Conservation (phyloP, 2,113 vertebrate species). For the Oxygymnocypris stewartii region DNA sequence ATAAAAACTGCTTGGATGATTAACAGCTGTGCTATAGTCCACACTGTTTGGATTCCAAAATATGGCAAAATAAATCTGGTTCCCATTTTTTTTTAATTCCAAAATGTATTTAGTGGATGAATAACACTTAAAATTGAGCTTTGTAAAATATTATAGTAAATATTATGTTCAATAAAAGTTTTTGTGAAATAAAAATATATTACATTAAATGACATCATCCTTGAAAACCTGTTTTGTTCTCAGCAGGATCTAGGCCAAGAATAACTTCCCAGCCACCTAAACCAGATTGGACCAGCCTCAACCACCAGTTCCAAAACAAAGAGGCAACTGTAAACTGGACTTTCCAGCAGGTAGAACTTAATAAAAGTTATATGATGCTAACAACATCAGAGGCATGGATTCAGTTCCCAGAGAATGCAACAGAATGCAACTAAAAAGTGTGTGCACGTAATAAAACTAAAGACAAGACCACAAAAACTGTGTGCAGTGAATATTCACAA, state of each 20-base stretch:
- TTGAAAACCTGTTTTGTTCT: not conserved
- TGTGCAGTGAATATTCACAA: not conserved
- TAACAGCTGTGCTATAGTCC: not conserved
- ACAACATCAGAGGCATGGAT: not conserved
- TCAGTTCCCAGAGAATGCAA: not conserved
- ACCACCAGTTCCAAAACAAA: not conserved
- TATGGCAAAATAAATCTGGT: not conserved
- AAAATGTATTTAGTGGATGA: not conserved
- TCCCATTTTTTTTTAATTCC: too few relatives aligned
- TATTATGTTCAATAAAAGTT: not conserved
- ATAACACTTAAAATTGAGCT: not conserved
- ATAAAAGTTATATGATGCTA: not conserved
- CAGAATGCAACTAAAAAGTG: not conserved
- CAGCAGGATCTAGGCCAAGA: not conserved
- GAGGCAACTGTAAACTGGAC: not conserved
- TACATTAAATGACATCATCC: not conserved
- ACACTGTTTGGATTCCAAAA: not conserved
- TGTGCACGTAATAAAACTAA: not conserved
- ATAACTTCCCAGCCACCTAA: not conserved
- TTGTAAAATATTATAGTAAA: not conserved
- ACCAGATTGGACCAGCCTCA: not conserved
- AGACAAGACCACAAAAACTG: conserved; percentile 15
- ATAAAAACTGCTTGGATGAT: not conserved
- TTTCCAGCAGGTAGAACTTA: not conserved
- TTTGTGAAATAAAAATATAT: not conserved